phyloP scores from a whole-genome alignment of 2,113 vertebrate species.

The Dipodomys ordii region DNA sequence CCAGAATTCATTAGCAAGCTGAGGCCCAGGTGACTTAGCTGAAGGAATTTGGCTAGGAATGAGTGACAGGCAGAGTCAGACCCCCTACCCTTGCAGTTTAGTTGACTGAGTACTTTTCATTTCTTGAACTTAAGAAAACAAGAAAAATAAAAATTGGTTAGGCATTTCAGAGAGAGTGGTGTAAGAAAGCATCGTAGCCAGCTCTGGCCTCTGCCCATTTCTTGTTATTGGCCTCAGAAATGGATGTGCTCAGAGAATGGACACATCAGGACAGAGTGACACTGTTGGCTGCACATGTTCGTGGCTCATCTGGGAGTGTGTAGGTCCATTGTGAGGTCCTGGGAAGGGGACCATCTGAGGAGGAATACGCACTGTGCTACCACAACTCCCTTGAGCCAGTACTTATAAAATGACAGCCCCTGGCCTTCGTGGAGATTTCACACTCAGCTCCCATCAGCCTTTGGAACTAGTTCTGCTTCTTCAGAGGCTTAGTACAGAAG shows the following conservation, averaged over 20 bases:
- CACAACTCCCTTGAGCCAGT: not conserved
- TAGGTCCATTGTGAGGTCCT: not conserved
- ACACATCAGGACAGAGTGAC: not conserved
- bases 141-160: not conserved
- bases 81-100: not conserved
- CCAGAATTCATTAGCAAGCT: constrained; percentile 32
- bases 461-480: not conserved
- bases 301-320: not conserved
- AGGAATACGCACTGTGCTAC: not conserved
- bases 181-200: not conserved
- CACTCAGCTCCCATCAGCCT: not conserved
- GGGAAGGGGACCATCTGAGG: not conserved
- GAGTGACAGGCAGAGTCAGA: not conserved
- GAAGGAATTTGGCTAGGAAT: constrained; percentile 27
- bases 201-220: not conserved
- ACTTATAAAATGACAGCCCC: not conserved
- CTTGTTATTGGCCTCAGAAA: not conserved
- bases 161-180: not conserved
- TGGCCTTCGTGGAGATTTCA: not conserved
- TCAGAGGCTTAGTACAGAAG: not conserved
- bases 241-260: not conserved
- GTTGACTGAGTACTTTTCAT: constrained; percentile 10
- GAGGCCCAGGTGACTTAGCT: constrained; percentile 22
- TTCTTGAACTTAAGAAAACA: constrained; percentile 22
- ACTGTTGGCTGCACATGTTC: not conserved